These are phyloP conservation scores for Arizona elegans DNA, from an alignment of 2,113 vertebrate species.

Conservation along the genomic window DNA sequence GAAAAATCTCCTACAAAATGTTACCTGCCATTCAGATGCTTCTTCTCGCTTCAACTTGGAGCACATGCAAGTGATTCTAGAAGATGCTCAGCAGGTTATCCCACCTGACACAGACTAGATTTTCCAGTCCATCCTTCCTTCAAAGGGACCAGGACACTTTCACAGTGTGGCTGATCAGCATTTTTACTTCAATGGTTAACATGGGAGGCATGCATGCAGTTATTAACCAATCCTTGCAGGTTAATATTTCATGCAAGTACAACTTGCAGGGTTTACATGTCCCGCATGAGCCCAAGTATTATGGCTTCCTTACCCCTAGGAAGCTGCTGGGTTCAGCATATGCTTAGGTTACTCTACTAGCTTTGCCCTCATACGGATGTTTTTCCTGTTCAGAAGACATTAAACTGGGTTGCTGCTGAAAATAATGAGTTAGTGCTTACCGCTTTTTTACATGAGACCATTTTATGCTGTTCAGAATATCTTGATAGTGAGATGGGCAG, in stretches of 20 bases:
- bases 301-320: background rate
- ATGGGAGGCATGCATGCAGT: background rate
- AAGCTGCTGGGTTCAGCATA: background rate
- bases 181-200: background rate
- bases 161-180: background rate
- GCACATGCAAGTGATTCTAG: background rate
- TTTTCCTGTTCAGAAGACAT: background rate
- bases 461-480: background rate
- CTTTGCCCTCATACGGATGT: background rate
- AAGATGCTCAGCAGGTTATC: background rate
- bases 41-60: background rate
- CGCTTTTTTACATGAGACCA: background rate
- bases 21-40: background rate
- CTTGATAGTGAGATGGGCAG: background rate
- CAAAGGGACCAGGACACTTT: background rate
- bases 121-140: background rate
- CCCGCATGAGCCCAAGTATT: background rate
- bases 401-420: background rate
- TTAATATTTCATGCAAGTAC: background rate
- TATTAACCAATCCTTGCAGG: background rate
- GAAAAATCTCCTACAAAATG: no score
- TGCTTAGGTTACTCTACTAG: background rate
- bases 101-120: background rate
- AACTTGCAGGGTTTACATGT: background rate
- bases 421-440: background rate